Base-by-base conservation (phyloP, 2,797 vertebrate genomes). In the Apogon talboti region DNA sequence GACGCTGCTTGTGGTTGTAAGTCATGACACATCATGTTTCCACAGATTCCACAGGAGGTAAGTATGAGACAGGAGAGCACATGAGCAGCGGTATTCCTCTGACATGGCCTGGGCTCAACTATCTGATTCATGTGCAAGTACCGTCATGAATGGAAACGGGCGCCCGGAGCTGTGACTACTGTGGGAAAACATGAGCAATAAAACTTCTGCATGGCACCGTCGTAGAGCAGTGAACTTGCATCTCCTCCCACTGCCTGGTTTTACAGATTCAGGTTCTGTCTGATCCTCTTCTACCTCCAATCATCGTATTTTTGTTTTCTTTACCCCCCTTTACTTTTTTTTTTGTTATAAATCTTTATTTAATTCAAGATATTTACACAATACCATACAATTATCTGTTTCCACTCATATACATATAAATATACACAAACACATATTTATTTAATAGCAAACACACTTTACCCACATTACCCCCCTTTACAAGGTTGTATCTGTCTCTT, bases 51-150 rank as follows among this genome's bases (percentile, higher is more conserved):
- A 44, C 54, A 8, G 28, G 33, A 43, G 55, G 30, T 24, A 9
- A 63, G 21, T 14, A 16, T 60, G 11, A 7, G 63, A 53, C 74
- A 68, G 56, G 68, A 73, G 49, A 30, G 42, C 67, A 60, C 76
- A 62, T 38, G 64, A 4, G 35, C 16, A 0, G 40, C 0, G 24
- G 61, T 50, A 28, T 74, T 52, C 57, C 40, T 60, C 12, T 18
- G 48, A 44, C 51, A 18, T 18, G 60, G 52, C 49, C 21, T 0
- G 6, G 0, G 18, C 57, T 59, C 64, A 73, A 44, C 56, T 38
- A 38, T 48, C 44, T 63, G 66, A 71, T 50, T 78, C 38, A 63
- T n/a, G 19, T 12, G 48, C 71, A 65, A 55, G 55, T 59, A 18
- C 24, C 0, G 35, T 78, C 79, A 72, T 58, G 69, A 70, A 63